Evolutionary conservation across 2,797 vertebrate species (phyloP).

Genomic region (Enteromius trimaculatus): DNA sequence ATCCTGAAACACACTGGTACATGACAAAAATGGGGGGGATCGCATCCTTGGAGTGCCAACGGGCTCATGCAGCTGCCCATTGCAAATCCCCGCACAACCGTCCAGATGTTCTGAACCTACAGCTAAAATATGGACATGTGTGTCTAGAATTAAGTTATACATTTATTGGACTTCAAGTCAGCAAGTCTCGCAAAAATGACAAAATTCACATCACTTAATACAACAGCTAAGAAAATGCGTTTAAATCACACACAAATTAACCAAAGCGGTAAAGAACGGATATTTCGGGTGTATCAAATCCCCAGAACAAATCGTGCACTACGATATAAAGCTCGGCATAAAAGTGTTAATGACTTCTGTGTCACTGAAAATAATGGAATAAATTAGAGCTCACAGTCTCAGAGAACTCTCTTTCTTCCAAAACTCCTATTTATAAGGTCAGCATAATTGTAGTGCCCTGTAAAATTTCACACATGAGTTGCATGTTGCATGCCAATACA

Average conservation of each 20-base stretch:
- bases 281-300: neutral
- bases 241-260: neutral
- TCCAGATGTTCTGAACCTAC: slow-evolving; percentile 22
- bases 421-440: slow-evolving; percentile 69
- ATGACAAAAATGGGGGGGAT: slow-evolving; percentile 64
- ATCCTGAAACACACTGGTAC: neutral
- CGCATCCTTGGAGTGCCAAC: slow-evolving; percentile 61
- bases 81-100: slow-evolving; percentile 23
- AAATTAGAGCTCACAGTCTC: slow-evolving; percentile 29
- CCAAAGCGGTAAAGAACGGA: neutral
- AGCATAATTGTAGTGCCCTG: slow-evolving; percentile 64
- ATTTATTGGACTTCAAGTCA: neutral
- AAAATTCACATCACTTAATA: neutral
- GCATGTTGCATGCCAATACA: slow-evolving; percentile 57
- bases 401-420: slow-evolving; percentile 43
- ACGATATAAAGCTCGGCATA: neutral
- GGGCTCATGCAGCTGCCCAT: slow-evolving; percentile 39
- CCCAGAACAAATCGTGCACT: neutral
- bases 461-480: slow-evolving; percentile 73
- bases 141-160: slow-evolving; percentile 1
- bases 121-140: neutral
- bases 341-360: slow-evolving; percentile 28
- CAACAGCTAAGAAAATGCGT: neutral
- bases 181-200: neutral
- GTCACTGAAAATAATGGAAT: slow-evolving; percentile 39